Evolutionary conservation across 2,888 invertebrate species (phyloP), one percentile per base, ranked within the genome.

Genomic region (Caenorhabditis drosophilae): DNA sequence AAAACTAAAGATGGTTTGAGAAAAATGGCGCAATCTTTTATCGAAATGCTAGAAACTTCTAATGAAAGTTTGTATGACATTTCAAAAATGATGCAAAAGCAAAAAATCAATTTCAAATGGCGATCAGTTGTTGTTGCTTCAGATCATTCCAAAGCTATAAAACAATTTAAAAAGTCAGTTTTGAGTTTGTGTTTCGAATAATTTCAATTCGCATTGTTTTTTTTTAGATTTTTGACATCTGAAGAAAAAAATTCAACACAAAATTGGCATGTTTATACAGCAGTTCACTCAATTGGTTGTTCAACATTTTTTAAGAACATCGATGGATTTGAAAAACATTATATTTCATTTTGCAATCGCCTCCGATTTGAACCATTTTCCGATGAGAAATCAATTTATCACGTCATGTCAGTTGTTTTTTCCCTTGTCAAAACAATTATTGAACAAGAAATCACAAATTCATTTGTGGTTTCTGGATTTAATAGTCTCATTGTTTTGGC

Each of bases 311-410:
- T 56, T 36, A 41, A 38, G 16, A 63, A 54, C 6, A 31, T 63
- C 18, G 62, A 62, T 0, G 42, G 44, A 4, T 72, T 72, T 51
- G 56, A 63, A 27, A 23, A 49, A 2, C 20, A 67, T 4, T 72
- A 72, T 49, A 27, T 47, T 0, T 34, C 23, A 0, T 70, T 67
- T 53, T 70, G 70, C 25, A 48, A 56, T 4, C 56, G 70, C 3
- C 57, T 70, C 12, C 59, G 70, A 2, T 70, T 70, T 18, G 49
- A 57, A 41, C 67, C 70, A 2, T 48, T 56, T 25, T 63, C 63
- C 1, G 48, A 67, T 20, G 4, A 22, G 1, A 20, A 41, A 16
- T 52, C 63, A 2, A 20, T 50, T 4, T 60, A 67, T 42, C 70
- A 70, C 31, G 6, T 41, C 20, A 42, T 70, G 15, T 41, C 67